phyloP scores from a whole-genome alignment of 2,113 vertebrate species.

The Perognathus longimembris region DNA sequence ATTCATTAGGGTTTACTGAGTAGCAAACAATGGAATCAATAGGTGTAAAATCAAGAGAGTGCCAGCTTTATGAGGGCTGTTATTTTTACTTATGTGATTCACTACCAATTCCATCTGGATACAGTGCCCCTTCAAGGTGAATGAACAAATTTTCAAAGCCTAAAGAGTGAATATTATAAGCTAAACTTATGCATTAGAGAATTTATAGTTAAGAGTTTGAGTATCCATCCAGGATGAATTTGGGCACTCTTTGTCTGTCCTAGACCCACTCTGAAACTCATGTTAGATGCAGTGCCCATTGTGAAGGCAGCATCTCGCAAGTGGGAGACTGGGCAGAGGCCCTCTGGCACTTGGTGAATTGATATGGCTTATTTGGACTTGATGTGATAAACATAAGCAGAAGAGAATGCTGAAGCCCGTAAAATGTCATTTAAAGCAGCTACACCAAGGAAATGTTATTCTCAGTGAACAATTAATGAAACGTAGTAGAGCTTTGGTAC shows the following conservation, averaged over 20 bases:
- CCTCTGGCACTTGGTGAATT: not conserved
- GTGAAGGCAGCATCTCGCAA: not conserved
- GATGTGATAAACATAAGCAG: constrained; percentile 55
- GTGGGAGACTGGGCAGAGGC: not conserved
- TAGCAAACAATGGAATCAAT: not conserved
- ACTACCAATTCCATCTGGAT: not conserved
- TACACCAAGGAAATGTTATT: constrained; percentile 30
- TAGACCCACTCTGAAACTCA: not conserved
- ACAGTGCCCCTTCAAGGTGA: not conserved
- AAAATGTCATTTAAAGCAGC: constrained; percentile 46
- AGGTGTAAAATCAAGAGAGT: not conserved
- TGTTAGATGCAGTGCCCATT: not conserved
- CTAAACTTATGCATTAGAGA: not conserved
- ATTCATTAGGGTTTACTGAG: not conserved
- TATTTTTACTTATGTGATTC: not conserved
- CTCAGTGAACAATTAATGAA: constrained; percentile 50
- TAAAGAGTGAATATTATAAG: not conserved
- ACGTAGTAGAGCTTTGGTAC: not conserved
- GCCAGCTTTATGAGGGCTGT: not conserved
- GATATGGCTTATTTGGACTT: not conserved
- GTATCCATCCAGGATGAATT: not conserved
- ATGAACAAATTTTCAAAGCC: not conserved
- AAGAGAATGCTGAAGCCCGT: constrained; percentile 51
- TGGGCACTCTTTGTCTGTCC: not conserved
- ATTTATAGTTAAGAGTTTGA: not conserved